These are phyloP conservation scores for Thaumetopoea pityocampa DNA, from an alignment of 1,140 invertebrate species.

Conservation along the genomic window DNA sequence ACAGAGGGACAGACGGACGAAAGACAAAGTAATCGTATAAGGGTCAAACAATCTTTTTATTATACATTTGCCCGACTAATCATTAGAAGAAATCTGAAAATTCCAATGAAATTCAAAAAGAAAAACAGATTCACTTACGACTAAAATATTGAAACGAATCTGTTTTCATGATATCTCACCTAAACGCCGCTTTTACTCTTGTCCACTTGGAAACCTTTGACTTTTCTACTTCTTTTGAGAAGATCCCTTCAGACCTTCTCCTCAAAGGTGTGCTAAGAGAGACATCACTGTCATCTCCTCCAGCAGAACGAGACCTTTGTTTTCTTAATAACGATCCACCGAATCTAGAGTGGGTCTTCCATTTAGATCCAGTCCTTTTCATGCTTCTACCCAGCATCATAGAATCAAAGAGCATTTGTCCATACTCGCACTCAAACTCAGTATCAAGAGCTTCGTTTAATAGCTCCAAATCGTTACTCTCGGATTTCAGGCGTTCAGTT, in stretches of 20 bases:
- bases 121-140: no score
- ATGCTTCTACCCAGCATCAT: conserved; percentile 67
- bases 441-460: conserved; percentile 66
- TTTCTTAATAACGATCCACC: conserved; percentile 66
- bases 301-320: conserved; percentile 68
- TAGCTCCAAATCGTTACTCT: conserved; percentile 52
- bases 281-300: conserved; percentile 68
- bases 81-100: no score
- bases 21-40: no score
- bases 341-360: conserved; percentile 65
- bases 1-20: no score
- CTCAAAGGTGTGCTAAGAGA: conserved; percentile 49
- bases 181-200: conserved; percentile 88
- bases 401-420: conserved; percentile 77
- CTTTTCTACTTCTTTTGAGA: conserved; percentile 64
- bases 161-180: conserved; percentile 70
- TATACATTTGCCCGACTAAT: no score
- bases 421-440: conserved; percentile 77
- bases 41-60: no score
- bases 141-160: no score
- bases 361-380: conserved; percentile 69
- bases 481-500: conserved; percentile 51
- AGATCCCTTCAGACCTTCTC: conserved; percentile 57
- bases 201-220: conserved; percentile 87
- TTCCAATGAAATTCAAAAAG: no score